These are phyloP conservation scores for Nothobranchius furzeri DNA, from an alignment of 2,113 vertebrate genomes.

Conservation along the genomic window DNA sequence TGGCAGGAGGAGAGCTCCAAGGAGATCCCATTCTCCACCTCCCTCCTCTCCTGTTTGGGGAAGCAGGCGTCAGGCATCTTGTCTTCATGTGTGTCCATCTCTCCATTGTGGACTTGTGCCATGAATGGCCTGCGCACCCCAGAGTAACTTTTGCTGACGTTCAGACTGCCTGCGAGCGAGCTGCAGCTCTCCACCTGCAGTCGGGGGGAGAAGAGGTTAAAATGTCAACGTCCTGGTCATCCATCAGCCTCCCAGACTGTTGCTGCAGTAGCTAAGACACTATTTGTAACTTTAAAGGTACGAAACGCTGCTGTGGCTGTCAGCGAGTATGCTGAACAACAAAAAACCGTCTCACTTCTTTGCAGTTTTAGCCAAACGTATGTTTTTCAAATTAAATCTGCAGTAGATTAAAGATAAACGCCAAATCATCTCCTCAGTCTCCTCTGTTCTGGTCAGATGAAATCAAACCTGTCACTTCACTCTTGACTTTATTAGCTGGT, in stretches of 20 bases:
- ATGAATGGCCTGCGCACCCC: conserved; percentile 78
- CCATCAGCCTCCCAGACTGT: conserved; percentile 22
- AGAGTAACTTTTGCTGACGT: conserved; percentile 80
- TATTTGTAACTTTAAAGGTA: too few relatives aligned
- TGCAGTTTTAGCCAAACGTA: too few relatives aligned
- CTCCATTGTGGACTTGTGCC: conserved; percentile 88
- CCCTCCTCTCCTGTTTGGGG: conserved; percentile 78
- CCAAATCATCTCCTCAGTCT: conserved; percentile 22
- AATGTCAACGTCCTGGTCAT: conserved; percentile 27
- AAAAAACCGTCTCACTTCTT: background rate
- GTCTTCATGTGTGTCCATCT: conserved; percentile 70
- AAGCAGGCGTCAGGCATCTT: conserved; percentile 59
- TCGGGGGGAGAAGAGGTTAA: conserved; percentile 7
- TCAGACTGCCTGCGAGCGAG: conserved; percentile 78
- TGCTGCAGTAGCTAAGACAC: conserved; percentile 4
- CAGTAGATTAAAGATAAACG: conserved; percentile 25
- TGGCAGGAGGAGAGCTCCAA: conserved; percentile 63
- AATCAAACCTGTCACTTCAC: conserved; percentile 31
- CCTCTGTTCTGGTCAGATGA: conserved; percentile 8
- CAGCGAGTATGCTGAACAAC: too few relatives aligned
- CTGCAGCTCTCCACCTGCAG: conserved; percentile 84
- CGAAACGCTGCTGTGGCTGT: too few relatives aligned
- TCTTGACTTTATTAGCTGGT: conserved; percentile 22
- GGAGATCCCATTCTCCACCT: conserved; percentile 81
- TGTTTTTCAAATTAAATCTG: conserved; percentile 18